phyloP scores from a whole-genome alignment of 1,140 invertebrate species.

The Drosophila orena region DNA sequence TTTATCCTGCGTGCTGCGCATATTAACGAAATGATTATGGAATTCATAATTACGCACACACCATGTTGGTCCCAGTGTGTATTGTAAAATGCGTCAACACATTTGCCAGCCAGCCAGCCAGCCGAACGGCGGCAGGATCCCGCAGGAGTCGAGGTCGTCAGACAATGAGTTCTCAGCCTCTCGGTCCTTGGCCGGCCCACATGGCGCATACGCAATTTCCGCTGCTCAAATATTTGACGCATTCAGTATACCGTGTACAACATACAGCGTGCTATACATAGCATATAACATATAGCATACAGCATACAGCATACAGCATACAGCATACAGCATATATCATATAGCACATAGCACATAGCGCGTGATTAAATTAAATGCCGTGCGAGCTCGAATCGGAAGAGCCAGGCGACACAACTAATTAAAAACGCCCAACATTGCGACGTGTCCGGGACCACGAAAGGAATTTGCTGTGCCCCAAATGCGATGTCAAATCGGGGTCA shows the following conservation, averaged over 20 bases:
- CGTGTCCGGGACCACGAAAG: slow-evolving; percentile 38
- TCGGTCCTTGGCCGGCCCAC: slow-evolving; percentile 27
- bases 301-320: too few relatives aligned
- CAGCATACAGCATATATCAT: slow-evolving; percentile 21
- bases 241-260: too few relatives aligned
- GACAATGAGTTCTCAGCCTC: slow-evolving; percentile 13
- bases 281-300: slow-evolving; percentile 64
- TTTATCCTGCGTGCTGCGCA: slow-evolving; percentile 80
- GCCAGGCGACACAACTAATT: slow-evolving; percentile 76
- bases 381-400: not conserved
- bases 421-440: slow-evolving; percentile 70
- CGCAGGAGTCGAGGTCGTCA: slow-evolving; percentile 40
- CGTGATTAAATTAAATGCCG: slow-evolving; percentile 39
- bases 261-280: too few relatives aligned
- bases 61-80: slow-evolving; percentile 70
- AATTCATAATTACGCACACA: slow-evolving; percentile 78
- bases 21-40: slow-evolving; percentile 84
- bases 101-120: slow-evolving; percentile 67
- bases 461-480: slow-evolving; percentile 45
- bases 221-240: too few relatives aligned
- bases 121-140: slow-evolving; percentile 23
- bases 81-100: slow-evolving; percentile 82
- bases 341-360: slow-evolving; percentile 51
- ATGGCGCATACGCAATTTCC: slow-evolving; percentile 32
- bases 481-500: slow-evolving; percentile 48